These are phyloP conservation scores for Panulirus ornatus DNA, from an alignment of 1,140 invertebrate genomes.

Conservation along the genomic window DNA sequence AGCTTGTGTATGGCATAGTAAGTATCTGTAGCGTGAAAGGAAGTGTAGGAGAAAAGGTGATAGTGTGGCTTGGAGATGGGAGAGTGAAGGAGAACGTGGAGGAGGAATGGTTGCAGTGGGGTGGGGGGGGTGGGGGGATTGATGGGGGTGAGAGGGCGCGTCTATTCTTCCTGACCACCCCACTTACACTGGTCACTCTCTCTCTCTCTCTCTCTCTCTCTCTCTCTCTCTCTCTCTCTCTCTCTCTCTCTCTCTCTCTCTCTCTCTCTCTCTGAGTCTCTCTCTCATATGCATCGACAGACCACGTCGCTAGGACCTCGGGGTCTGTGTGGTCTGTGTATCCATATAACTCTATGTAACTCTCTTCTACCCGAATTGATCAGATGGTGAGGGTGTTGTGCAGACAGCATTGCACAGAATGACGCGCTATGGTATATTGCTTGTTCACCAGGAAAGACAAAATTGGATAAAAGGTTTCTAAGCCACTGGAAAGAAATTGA, in stretches of 20 bases:
- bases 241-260: slow-evolving; percentile 15
- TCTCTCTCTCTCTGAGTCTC: slow-evolving; percentile 37
- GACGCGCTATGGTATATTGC: too few relatives aligned
- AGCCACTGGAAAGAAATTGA: too few relatives aligned
- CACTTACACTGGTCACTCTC: neutral
- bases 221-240: slow-evolving; percentile 28
- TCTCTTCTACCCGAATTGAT: neutral
- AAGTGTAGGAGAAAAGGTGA: neutral
- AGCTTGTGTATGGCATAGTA: too few relatives aligned
- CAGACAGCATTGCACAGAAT: too few relatives aligned
- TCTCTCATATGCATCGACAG: neutral
- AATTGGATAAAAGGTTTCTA: too few relatives aligned
- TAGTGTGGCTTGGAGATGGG: too few relatives aligned
- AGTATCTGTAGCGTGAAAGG: too few relatives aligned
- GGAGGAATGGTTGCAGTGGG: neutral
- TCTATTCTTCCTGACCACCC: neutral
- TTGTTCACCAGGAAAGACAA: too few relatives aligned
- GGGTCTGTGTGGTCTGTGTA: too few relatives aligned
- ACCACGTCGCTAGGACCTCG: too few relatives aligned
- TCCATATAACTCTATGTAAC: too few relatives aligned
- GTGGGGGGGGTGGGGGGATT: neutral
- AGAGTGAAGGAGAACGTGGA: neutral
- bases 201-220: neutral
- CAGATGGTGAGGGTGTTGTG: too few relatives aligned
- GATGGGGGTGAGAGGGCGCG: neutral